A percentile compares a stretch with the other conserved stretches of the same genome.
phyloP scores from a whole-genome alignment of 2,113 vertebrate genomes.

The Spermophilus dauricus region DNA sequence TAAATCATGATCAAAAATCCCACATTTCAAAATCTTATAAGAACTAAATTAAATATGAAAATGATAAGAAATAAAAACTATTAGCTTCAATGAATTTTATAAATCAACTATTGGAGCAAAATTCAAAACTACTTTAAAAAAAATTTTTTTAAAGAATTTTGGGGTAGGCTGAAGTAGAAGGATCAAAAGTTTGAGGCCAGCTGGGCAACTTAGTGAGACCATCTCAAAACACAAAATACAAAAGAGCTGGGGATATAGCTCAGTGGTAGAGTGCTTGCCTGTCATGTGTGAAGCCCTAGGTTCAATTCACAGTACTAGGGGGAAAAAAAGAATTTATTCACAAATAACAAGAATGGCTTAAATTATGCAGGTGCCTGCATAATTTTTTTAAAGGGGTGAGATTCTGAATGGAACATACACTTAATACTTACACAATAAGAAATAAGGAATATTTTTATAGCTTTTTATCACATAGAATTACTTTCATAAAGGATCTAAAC shows the following conservation, averaged over 20 bases:
- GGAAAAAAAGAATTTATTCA: not conserved
- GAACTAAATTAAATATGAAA: conserved; percentile 42
- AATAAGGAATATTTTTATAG: not conserved
- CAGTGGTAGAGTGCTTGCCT: not conserved
- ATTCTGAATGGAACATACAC: not conserved
- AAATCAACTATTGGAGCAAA: not conserved
- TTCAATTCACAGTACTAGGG: not conserved
- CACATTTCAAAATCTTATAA: conserved; percentile 25
- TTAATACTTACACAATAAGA: not conserved
- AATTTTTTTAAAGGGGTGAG: conserved; percentile 49
- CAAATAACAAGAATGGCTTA: conserved; percentile 47
- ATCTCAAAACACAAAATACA: not conserved
- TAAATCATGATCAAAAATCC: conserved; percentile 24
- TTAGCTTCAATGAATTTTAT: conserved; percentile 35
- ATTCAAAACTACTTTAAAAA: not conserved
- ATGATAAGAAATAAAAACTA: conserved; percentile 42
- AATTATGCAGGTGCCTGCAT: not conserved
- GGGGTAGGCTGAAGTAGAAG: not conserved
- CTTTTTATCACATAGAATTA: conserved; percentile 33
- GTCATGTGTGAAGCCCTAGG: not conserved
- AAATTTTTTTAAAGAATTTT: not conserved
- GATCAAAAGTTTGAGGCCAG: not conserved
- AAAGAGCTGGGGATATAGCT: not conserved
- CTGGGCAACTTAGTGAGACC: not conserved
- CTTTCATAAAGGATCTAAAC: conserved; percentile 6